Evolutionary conservation across 2,113 vertebrate species (phyloP), one percentile per base, ranked within the genome.

Genomic region (Albula goreensis): DNA sequence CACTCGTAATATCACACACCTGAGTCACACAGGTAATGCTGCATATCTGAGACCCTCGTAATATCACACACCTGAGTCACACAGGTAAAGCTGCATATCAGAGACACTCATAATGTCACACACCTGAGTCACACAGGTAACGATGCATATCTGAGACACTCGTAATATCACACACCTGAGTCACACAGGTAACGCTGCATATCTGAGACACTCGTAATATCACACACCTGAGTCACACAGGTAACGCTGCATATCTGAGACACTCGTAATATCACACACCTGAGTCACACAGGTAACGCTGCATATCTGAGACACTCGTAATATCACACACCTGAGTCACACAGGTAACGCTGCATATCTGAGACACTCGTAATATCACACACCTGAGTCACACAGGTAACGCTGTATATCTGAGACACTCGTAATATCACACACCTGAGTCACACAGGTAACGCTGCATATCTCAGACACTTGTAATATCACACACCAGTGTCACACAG

Each of bases 141-240:
- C 50, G 22, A n/a, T 50, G 77, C n/a, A 60, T 15, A 41, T 41
- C 31, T 41, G 31, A 41, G 31, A 41, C 31, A 0, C 31, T 41
- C 31, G 31, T 41, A 41, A 15, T 60, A 1, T 4, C 7, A 31
- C 66, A 85, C n/a, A 87, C 78, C 85, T 11, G 31, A 7, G 8
- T 2, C 13, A 60, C 57, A 22, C 7, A 50, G 63, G 56, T 74
- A 22, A 51, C 50, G 22, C 70, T 49, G 50, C 25, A 17, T 53
- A 25, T 22, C 53, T 56, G 53, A 56, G 53, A 56, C 53, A 56
- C 53, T 9, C 7, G 7, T 9, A 13, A 56, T 63, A 25, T 4
- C 8, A 41, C 70, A 86, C 25, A 87, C 78, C 86, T 12, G 31
- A 31, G 66, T 25, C 66, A 74, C 66, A 25, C 22, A n/a, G 66